These are phyloP conservation scores for Aldrovandia affinis DNA, from an alignment of 2,797 vertebrate species.

Conservation along the genomic window DNA sequence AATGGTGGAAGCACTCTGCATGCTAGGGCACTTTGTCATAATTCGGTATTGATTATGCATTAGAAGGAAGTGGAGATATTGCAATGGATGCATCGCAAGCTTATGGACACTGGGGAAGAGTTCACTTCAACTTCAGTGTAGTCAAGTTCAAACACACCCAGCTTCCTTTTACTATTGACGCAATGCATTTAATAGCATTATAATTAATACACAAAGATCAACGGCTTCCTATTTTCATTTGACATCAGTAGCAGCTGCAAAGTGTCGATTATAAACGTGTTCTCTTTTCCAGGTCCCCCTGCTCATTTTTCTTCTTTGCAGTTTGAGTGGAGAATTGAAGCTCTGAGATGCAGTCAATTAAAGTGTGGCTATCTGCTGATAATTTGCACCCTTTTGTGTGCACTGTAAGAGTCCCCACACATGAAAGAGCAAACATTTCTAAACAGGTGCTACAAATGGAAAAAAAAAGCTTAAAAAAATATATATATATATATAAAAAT, in stretches of 20 bases:
- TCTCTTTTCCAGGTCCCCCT: background rate
- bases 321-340: slow-evolving; percentile 22
- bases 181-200: slow-evolving; percentile 32
- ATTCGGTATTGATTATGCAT: slow-evolving; percentile 47
- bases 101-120: slow-evolving; percentile 9
- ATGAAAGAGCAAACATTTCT: background rate
- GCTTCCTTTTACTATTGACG: background rate
- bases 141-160: background rate
- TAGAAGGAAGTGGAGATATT: slow-evolving; percentile 37
- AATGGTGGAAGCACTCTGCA: slow-evolving; percentile 33
- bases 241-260: background rate
- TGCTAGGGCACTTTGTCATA: slow-evolving; percentile 32
- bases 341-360: slow-evolving; percentile 23
- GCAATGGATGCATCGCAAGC: slow-evolving; percentile 34
- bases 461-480: background rate
- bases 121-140: background rate
- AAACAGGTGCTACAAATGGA: background rate
- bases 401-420: background rate
- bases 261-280: background rate
- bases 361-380: slow-evolving; percentile 12
- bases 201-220: slow-evolving; percentile 41
- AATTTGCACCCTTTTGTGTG: background rate
- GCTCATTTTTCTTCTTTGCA: background rate
- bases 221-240: slow-evolving; percentile 35
- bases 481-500: too few species aligned